These are phyloP conservation scores for Staurois parvus DNA, from an alignment of 2,797 vertebrate species.

Conservation along the genomic window DNA sequence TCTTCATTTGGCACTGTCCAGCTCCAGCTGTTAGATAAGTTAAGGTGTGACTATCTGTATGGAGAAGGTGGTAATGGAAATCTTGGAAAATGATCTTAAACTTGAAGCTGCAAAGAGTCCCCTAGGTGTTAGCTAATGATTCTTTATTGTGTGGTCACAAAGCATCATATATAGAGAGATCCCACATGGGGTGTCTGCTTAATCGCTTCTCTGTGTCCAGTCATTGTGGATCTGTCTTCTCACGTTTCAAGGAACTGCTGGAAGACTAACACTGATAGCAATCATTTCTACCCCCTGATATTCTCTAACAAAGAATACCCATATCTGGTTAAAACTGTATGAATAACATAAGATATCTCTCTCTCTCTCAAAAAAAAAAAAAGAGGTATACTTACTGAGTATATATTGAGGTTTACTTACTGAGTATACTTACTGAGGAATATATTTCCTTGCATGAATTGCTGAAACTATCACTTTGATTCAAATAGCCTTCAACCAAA, in stretches of 20 bases:
- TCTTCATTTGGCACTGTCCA: conserved; percentile 25
- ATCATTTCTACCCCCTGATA: conserved; percentile 61
- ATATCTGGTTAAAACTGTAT: conserved; percentile 35
- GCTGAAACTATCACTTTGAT: not conserved
- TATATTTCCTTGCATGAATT: not conserved
- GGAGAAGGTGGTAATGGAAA: conserved; percentile 58
- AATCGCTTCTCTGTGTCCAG: conserved; percentile 51
- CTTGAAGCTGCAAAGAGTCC: conserved; percentile 54
- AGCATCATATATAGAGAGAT: conserved; percentile 38
- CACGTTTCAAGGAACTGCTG: conserved; percentile 46
- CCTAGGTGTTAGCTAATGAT: conserved; percentile 57
- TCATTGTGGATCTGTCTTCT: conserved; percentile 53
- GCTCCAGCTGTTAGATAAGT: conserved; percentile 31
- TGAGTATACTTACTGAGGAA: not conserved
- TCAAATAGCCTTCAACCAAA: not conserved
- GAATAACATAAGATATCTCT: conserved; percentile 18
- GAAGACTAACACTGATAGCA: conserved; percentile 39
- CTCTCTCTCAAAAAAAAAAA: not conserved
- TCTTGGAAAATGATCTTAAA: conserved; percentile 48
- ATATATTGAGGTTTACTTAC: not conserved
- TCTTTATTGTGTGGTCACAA: conserved; percentile 49
- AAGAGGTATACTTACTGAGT: not conserved
- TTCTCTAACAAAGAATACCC: conserved; percentile 40
- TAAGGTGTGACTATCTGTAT: conserved; percentile 46
- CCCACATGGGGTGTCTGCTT: conserved; percentile 54